A percentile compares a stretch with the other conserved stretches of the same genome.
These are phyloP conservation scores for Artibeus jamaicensis DNA, from an alignment of 2,797 vertebrate species.

Conservation along the genomic window DNA sequence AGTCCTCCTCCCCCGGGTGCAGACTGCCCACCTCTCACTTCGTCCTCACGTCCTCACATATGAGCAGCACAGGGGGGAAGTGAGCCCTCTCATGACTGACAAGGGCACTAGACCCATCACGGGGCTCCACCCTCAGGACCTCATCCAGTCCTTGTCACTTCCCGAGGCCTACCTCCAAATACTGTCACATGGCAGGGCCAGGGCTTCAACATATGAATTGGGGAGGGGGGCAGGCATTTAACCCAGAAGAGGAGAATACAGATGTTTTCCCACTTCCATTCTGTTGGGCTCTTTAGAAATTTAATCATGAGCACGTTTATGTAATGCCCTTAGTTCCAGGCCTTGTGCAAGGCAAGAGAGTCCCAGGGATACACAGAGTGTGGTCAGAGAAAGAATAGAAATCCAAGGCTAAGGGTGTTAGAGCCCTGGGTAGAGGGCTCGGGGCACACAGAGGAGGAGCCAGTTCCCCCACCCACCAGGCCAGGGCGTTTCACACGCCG, in stretches of 20 bases:
- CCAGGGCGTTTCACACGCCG: fast-evolving
- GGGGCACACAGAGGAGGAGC: neutral
- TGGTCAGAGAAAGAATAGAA: neutral
- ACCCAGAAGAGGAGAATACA: neutral
- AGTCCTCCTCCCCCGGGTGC: neutral
- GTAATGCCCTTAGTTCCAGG: neutral
- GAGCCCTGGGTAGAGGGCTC: too few species aligned
- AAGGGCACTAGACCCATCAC: neutral
- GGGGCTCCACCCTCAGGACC: neutral
- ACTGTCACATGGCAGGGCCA: neutral
- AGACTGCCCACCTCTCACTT: neutral
- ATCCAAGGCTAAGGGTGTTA: neutral
- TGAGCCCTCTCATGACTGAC: neutral
- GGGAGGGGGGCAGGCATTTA: neutral
- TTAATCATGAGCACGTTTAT: neutral
- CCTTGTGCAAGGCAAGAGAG: neutral
- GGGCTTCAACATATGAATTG: neutral
- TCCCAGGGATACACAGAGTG: neutral
- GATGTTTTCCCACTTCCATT: neutral
- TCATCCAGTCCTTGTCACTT: neutral
- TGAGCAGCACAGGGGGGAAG: neutral
- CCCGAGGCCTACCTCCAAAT: neutral
- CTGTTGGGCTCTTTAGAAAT: neutral
- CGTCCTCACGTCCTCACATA: neutral
- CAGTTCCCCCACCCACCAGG: fast-evolving